These are phyloP conservation scores for Corydoras sp. DNA, from an alignment of 2,113 vertebrate species.

Conservation along the genomic window DNA sequence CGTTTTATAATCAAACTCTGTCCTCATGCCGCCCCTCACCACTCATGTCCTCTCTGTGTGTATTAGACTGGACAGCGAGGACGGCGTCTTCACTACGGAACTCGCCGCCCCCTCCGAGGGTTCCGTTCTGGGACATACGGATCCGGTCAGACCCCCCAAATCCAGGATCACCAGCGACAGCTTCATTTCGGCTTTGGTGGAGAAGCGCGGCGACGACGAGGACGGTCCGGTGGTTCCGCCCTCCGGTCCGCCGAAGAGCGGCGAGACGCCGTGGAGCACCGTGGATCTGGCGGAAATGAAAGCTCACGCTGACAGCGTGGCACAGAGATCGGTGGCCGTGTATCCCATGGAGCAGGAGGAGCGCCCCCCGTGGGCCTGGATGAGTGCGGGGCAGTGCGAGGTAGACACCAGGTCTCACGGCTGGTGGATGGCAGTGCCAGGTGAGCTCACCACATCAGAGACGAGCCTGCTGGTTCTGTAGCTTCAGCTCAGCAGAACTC, in stretches of 20 bases:
- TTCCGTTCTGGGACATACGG: constrained; percentile 65
- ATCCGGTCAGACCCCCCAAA: constrained; percentile 61
- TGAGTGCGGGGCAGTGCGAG: constrained; percentile 80
- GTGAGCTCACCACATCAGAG: constrained; percentile 32
- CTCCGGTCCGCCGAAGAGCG: constrained; percentile 24
- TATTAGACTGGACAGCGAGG: constrained; percentile 58
- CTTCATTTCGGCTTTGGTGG: constrained; percentile 68
- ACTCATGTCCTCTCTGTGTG: constrained; percentile 10
- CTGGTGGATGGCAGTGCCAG: constrained; percentile 78
- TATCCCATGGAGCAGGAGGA: constrained; percentile 72
- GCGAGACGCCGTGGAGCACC: constrained; percentile 79
- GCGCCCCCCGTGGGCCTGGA: constrained; percentile 82
- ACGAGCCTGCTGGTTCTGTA: too few species aligned
- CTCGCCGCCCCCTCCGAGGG: constrained; percentile 70
- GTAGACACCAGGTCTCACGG: constrained; percentile 68
- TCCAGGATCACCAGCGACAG: constrained; percentile 63
- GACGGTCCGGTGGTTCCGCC: constrained; percentile 30
- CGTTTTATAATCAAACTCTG: too few species aligned
- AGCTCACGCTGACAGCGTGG: constrained; percentile 5
- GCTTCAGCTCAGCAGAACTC: too few species aligned
- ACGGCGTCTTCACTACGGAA: constrained; percentile 76
- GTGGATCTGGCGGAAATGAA: constrained; percentile 78
- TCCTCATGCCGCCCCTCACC: neutral
- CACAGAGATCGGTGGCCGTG: constrained; percentile 58
- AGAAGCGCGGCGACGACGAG: constrained; percentile 46